Percentiles rank a stretch among this genome's conserved stretches.
These are phyloP conservation scores for Percopsis omiscomaycus DNA, from an alignment of 2,797 vertebrate genomes.

Conservation along the genomic window DNA sequence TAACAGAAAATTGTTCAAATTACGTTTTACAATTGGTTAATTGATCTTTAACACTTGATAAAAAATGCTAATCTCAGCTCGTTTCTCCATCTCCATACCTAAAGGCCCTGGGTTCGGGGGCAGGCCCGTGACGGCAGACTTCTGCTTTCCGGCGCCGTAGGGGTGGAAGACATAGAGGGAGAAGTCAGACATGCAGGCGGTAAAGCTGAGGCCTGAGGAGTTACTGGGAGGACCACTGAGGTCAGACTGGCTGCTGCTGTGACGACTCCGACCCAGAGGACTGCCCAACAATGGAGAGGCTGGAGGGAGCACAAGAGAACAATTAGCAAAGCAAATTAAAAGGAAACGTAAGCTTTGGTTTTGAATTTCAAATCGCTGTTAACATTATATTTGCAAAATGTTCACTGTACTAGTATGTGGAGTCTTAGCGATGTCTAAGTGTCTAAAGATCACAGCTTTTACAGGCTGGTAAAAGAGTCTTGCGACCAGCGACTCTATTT, in stretches of 20 bases:
- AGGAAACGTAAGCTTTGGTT: too few species aligned
- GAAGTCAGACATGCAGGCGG: constrained; percentile 98
- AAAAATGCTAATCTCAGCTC: too few species aligned
- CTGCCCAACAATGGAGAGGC: constrained; percentile 85
- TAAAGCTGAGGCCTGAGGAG: constrained; percentile 97
- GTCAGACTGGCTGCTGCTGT: constrained; percentile 97
- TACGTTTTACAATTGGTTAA: too few species aligned
- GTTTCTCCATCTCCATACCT: constrained; percentile 47
- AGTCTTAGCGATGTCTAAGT: too few species aligned
- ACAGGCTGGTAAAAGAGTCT: too few species aligned
- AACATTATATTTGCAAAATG: too few species aligned
- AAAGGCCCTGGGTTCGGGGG: constrained; percentile 77
- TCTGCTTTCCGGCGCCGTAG: constrained; percentile 97
- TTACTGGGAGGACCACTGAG: constrained; percentile 84
- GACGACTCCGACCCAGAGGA: constrained; percentile 90
- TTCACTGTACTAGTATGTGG: too few species aligned
- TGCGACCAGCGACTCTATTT: too few species aligned
- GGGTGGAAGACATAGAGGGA: constrained; percentile 98
- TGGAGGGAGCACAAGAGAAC: constrained; percentile 22
- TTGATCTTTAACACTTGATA: too few species aligned
- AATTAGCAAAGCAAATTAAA: neutral
- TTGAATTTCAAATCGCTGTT: too few species aligned
- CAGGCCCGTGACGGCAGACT: constrained; percentile 89
- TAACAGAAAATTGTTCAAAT: too few species aligned
- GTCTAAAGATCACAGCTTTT: too few species aligned